Base-by-base conservation (phyloP, 2,113 vertebrate genomes). In the Phaetusa simplex region DNA sequence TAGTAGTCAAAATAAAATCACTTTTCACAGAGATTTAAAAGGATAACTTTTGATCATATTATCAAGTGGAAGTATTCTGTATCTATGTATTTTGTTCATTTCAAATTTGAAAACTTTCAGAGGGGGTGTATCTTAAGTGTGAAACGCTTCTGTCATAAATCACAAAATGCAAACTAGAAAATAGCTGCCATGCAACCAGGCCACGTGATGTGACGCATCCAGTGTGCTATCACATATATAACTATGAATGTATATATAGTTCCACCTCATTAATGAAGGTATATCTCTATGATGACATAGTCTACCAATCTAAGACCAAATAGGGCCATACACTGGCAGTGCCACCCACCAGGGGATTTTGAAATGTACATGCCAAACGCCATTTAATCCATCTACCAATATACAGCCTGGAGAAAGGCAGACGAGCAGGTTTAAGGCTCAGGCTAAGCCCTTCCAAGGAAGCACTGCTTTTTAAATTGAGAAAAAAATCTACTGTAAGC, bases 251-350 rank as follows among this genome's bases (percentile, higher is more conserved):
- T n/a, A 77, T 43, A 56, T 49, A 23, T 23, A 82, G 47, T 53
- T 93, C 32, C 10, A 36, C 43, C n/a, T 66, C n/a, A 58, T 67
- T 77, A 70, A 70, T 55, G 27, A 80, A 43, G 9, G 26, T 32
- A 3, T n/a, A 8, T 38, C 74, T 78, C n/a, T 67, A 6, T 1
- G 0, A 59, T 27, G 22, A 81, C 22, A 69, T 0, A 50, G 20
- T 27, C 38, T 59, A 67, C 20, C 27, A 62, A 14, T 30, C 19
- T 49, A 79, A 86, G 42, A 67, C 16, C 17, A 22, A 77, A 79
- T 0, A 2, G 12, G 13, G 27, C 62, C 36, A 67, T 14, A 61
- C 9, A 20, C 5, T 45, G 43, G 29, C 42, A 82, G n/a, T 16
- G 21, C 61, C 65, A 87, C 38, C 8, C 18, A 92, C 4, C 8